These are phyloP conservation scores for Drosophila cognata DNA, from an alignment of 2,888 invertebrate species.

Conservation along the genomic window DNA sequence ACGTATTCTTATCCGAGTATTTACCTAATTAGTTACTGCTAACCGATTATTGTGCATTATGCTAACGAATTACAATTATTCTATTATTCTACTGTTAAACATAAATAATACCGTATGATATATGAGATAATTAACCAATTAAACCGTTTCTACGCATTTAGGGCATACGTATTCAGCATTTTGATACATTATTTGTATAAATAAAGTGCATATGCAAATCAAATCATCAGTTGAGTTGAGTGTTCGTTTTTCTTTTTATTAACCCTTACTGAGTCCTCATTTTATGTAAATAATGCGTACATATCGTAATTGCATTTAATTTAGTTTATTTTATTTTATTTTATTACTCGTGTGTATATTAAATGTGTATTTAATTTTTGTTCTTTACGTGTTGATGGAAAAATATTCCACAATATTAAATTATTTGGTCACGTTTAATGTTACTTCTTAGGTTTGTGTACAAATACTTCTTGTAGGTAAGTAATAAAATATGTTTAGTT, in stretches of 20 bases:
- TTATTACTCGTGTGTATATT: slow-evolving; percentile 62
- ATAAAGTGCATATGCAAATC: slow-evolving; percentile 70
- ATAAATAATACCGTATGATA: slow-evolving; percentile 33
- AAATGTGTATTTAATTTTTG: slow-evolving; percentile 57
- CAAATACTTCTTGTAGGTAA: slow-evolving; percentile 79
- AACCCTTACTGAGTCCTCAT: background rate
- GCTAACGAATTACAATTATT: slow-evolving; percentile 33
- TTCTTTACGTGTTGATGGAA: slow-evolving; percentile 52
- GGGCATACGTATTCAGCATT: slow-evolving; percentile 59
- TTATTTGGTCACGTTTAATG: slow-evolving; percentile 79
- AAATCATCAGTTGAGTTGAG: slow-evolving; percentile 1
- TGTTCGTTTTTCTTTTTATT: background rate
- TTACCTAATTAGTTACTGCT: slow-evolving; percentile 40
- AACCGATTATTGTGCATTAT: slow-evolving; percentile 46
- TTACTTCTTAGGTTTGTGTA: slow-evolving; percentile 73
- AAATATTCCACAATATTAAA: slow-evolving; percentile 73
- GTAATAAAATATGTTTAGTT: slow-evolving; percentile 77
- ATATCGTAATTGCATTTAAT: slow-evolving; percentile 27
- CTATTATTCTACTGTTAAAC: slow-evolving; percentile 67
- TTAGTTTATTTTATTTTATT: slow-evolving; percentile 40
- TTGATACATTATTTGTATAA: slow-evolving; percentile 64
- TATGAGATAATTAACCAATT: slow-evolving; percentile 24
- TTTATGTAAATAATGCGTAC: slow-evolving; percentile 7
- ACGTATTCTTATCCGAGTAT: slow-evolving; percentile 40
- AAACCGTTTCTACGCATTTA: slow-evolving; percentile 27